These are phyloP conservation scores for Microcebus jonahi DNA, from an alignment of 2,113 vertebrate species.

Conservation along the genomic window DNA sequence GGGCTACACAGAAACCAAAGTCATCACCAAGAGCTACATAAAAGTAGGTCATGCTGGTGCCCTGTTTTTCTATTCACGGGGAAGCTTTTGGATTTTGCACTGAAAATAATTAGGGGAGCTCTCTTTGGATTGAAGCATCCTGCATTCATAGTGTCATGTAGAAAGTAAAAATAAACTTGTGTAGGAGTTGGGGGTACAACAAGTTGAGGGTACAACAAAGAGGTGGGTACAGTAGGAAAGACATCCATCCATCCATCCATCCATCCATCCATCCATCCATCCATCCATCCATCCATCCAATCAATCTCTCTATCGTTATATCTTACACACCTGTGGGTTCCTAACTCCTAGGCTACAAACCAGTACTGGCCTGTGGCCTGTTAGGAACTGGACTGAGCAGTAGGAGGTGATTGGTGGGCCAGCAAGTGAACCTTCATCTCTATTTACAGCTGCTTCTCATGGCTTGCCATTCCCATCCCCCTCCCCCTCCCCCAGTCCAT, in stretches of 20 bases:
- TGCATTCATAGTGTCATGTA: background rate
- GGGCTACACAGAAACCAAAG: background rate
- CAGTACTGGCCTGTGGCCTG: too few species aligned
- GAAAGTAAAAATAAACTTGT: background rate
- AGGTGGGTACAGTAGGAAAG: background rate
- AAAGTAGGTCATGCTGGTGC: background rate
- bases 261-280: background rate
- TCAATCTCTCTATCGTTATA: too few species aligned
- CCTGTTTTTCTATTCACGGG: background rate
- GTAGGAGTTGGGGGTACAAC: background rate
- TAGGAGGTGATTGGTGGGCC: too few species aligned
- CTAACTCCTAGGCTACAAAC: too few species aligned
- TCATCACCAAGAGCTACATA: background rate
- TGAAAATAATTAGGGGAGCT: background rate
- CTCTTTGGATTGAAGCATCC: background rate
- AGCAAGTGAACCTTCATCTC: too few species aligned
- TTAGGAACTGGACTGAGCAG: too few species aligned
- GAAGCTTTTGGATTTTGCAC: background rate
- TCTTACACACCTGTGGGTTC: background rate
- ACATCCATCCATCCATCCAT: background rate
- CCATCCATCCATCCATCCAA: too few species aligned
- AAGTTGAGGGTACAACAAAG: too few species aligned
- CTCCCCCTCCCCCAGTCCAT: too few species aligned
- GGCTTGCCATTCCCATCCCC: rapidly evolving
- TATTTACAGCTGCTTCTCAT: too few species aligned